Base-by-base conservation (phyloP, 2,797 vertebrate species). In the Alfaro cultratus region DNA sequence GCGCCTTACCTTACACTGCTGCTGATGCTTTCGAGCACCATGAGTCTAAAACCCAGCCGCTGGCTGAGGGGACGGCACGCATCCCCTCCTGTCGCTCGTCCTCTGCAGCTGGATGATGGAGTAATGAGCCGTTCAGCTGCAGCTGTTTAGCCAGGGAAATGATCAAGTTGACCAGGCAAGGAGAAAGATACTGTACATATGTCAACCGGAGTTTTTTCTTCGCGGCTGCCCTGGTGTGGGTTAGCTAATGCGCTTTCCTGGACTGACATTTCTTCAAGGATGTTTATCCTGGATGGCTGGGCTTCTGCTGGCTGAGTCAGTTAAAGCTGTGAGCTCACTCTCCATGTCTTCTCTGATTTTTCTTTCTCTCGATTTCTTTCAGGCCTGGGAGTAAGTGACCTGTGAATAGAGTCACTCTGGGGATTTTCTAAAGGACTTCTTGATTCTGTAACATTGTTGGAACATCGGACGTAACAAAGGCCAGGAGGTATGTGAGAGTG, bases 381-480 rank as follows among this genome's bases (percentile, higher is more conserved):
- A 95, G 95, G 92, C 82, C 86, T 81, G 83, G 87, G 77, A 90
- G 84, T 89, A 85, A 90, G 79, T 85, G 88, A 93, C 86, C 91
- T 83, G 92, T 91, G 85, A 88, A 80, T 34, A 80, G 77, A 84
- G 78, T 85, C 81, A 76, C 85, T 73, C 79, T 43, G 77, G 82
- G 78, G 76, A 79, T 82, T 88, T 89, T 90, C 81, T 53, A 79
- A 86, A 87, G 73, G 83, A 86, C 83, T 70, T 85, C 84, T 68
- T 75, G 53, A 81, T 77, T 84, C 82, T 80, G 3, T 76, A 80
- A 43, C 84, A 76, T 75, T 87, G 29, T 51, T 75, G 77, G 89
- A 88, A 89, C 89, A 78, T 89, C 90, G 80, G 84, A 91, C 85
- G 74, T 73, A 67, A 57, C 83, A 78, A 90, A 83, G 82, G 79